A percentile compares a stretch with the other conserved stretches of the same genome.
phyloP scores from a whole-genome alignment of 1,140 invertebrate genomes.

The Lutraria rhynchaena region DNA sequence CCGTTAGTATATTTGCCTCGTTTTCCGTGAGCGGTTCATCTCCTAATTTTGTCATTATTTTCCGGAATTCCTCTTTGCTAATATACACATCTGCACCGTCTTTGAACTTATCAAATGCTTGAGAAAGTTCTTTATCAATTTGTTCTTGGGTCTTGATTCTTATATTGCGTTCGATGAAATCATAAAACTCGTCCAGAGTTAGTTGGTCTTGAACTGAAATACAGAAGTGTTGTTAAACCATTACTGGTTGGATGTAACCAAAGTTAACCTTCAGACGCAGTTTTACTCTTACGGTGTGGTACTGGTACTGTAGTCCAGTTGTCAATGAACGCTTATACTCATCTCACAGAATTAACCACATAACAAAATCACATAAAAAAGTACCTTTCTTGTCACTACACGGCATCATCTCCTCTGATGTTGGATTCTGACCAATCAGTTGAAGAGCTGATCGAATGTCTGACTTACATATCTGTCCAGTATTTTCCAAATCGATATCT shows the following conservation, averaged over 20 bases:
- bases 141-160: conserved; percentile 16
- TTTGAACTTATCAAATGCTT: conserved; percentile 45
- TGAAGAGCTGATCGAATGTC: conserved; percentile 26
- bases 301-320: no score
- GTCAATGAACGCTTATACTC: no score
- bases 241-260: no score
- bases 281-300: no score
- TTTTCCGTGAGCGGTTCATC: conserved; percentile 46
- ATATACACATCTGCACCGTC: conserved; percentile 22
- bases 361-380: no score
- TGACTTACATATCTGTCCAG: conserved; percentile 14
- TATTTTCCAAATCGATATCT: conserved; percentile 11
- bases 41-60: conserved; percentile 51
- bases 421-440: conserved; percentile 49
- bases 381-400: no score
- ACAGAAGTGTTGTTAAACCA: no score
- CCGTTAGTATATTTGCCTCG: conserved; percentile 20
- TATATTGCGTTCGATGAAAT: conserved; percentile 27
- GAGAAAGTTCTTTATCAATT: conserved; percentile 24
- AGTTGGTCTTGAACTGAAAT: no score
- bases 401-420: conserved; percentile 28
- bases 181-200: conserved; percentile 18
- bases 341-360: no score
- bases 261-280: no score
- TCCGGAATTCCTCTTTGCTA: conserved; percentile 49